These are phyloP conservation scores for Enteromius treurensis DNA, from an alignment of 2,797 vertebrate species.

Conservation along the genomic window DNA sequence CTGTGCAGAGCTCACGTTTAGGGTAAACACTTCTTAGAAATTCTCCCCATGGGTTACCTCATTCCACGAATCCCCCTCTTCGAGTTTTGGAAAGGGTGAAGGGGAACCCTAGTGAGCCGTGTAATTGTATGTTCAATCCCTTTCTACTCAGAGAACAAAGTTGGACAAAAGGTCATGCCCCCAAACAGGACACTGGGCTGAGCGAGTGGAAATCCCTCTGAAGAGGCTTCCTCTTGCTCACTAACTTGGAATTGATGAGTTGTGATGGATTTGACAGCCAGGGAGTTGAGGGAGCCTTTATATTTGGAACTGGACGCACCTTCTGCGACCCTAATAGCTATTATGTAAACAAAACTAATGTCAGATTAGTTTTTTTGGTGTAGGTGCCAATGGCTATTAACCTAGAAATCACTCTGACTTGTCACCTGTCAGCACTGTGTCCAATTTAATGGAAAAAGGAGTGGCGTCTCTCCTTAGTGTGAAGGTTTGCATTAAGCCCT, in stretches of 20 bases:
- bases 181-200: slow-evolving; percentile 62
- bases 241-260: slow-evolving; percentile 1
- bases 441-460: slow-evolving; percentile 44
- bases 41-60: slow-evolving; percentile 55
- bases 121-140: slow-evolving; percentile 52
- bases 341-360: slow-evolving; percentile 1
- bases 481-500: slow-evolving; percentile 58
- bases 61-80: slow-evolving; percentile 65
- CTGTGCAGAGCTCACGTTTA: slow-evolving; percentile 48
- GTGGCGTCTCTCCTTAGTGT: slow-evolving; percentile 64
- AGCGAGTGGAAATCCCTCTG: slow-evolving; percentile 68
- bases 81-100: slow-evolving; percentile 40
- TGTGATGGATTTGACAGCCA: background rate
- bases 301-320: background rate
- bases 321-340: background rate
- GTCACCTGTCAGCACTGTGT: slow-evolving; percentile 51
- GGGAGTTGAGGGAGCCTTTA: slow-evolving; percentile 1
- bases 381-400: slow-evolving; percentile 53
- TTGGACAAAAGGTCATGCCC: slow-evolving; percentile 58
- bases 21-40: slow-evolving; percentile 72
- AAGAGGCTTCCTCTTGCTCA: slow-evolving; percentile 33
- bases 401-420: slow-evolving; percentile 63
- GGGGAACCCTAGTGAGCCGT: slow-evolving; percentile 31
- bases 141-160: slow-evolving; percentile 49
- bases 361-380: background rate